These are phyloP conservation scores for Mesorhabditis belari DNA, from an alignment of 2,888 invertebrate genomes.

Conservation along the genomic window DNA sequence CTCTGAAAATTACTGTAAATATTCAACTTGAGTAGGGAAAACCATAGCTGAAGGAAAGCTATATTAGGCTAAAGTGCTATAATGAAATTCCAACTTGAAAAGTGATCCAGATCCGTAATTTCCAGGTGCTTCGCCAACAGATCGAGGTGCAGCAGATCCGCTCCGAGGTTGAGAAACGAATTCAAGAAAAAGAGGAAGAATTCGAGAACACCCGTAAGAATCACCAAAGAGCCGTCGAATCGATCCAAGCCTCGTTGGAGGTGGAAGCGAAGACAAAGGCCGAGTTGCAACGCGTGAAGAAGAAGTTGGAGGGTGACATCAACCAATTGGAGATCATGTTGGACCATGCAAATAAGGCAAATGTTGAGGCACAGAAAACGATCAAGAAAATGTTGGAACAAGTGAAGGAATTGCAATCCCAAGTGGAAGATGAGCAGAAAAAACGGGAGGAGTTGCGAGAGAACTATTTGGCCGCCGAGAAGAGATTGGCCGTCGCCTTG, in stretches of 20 bases:
- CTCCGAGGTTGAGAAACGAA: constrained; percentile 97
- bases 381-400: constrained; percentile 45
- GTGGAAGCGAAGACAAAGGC: constrained; percentile 65
- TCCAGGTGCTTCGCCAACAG: constrained; percentile 64
- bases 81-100: not conserved
- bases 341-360: constrained; percentile 90
- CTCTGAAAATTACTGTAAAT: not conserved
- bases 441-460: constrained; percentile 83
- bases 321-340: constrained; percentile 98
- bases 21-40: not conserved
- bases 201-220: constrained; percentile 81
- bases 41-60: not conserved
- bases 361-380: constrained; percentile 59
- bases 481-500: constrained; percentile 42
- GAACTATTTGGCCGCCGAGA: constrained; percentile 49
- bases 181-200: constrained; percentile 99
- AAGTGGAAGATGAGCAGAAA: constrained; percentile 86
- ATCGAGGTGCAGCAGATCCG: constrained; percentile 95
- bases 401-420: constrained; percentile 64
- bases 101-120: not conserved
- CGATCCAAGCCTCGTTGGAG: constrained; percentile 96
- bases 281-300: constrained; percentile 94
- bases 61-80: not conserved
- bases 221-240: constrained; percentile 97
- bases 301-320: constrained; percentile 83